Conservation (phyloP, 2,797 vertebrate species). For the Xyrichtys novacula region DNA sequence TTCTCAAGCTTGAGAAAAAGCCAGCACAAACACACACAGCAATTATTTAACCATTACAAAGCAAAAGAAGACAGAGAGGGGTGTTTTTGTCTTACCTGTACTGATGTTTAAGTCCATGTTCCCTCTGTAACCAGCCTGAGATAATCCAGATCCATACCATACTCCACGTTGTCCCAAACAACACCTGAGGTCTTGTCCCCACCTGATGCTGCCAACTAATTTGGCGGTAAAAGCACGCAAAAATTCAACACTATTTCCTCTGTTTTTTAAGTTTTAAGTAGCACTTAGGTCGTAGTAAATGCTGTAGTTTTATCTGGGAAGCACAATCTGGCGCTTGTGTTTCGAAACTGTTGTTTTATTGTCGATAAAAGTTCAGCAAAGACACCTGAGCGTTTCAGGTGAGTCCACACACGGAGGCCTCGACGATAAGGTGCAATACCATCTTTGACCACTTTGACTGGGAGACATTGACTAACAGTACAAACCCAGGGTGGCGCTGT, state of each 20-base stretch:
- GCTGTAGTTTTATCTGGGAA: too few relatives aligned
- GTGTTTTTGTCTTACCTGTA: not conserved
- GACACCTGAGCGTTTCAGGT: not conserved
- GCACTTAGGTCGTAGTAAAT: accelerated
- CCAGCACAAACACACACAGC: too few relatives aligned
- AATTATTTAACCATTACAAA: not conserved
- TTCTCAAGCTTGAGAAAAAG: too few relatives aligned
- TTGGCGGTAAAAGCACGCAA: not conserved
- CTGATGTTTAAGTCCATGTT: not conserved
- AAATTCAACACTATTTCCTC: not conserved
- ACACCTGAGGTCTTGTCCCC: not conserved
- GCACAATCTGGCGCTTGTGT: too few relatives aligned
- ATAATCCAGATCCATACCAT: constrained; percentile 4
- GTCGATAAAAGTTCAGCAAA: too few relatives aligned
- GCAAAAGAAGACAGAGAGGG: not conserved
- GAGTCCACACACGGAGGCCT: too few relatives aligned
- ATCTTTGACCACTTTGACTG: not conserved
- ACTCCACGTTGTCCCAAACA: not conserved
- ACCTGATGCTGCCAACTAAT: too few relatives aligned
- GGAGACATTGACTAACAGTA: not conserved
- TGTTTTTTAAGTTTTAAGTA: not conserved
- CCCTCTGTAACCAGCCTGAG: not conserved
- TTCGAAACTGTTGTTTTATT: too few relatives aligned
- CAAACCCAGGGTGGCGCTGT: constrained; percentile 8
- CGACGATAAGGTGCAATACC: constrained; percentile 15